Conservation (phyloP, 2,113 vertebrate species). For the Apus apus region DNA sequence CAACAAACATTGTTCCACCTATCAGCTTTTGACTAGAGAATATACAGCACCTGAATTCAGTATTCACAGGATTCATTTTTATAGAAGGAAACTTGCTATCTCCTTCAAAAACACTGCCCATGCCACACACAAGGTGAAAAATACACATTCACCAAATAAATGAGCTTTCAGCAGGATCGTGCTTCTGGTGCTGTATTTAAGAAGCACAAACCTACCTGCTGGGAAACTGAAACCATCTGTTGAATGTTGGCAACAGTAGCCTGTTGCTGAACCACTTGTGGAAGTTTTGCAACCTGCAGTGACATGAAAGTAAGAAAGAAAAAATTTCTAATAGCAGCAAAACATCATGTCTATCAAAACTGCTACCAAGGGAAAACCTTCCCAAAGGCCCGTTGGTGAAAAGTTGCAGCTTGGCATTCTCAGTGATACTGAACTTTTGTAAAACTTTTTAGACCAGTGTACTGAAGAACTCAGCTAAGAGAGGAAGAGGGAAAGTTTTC, state of each 20-base stretch:
- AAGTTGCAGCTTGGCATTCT: background rate
- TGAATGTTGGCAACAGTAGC: conserved; percentile 83
- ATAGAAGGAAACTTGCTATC: background rate
- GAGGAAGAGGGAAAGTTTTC: background rate
- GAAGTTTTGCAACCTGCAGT: conserved; percentile 84
- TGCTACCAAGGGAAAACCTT: background rate
- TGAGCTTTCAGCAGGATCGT: background rate
- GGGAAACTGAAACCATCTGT: conserved; percentile 88
- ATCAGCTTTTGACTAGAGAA: background rate
- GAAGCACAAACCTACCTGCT: conserved; percentile 79
- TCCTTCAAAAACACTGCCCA: background rate
- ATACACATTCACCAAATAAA: background rate
- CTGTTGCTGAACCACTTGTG: conserved; percentile 87
- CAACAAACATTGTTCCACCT: background rate
- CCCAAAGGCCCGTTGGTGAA: background rate
- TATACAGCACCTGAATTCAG: background rate
- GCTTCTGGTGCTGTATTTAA: background rate
- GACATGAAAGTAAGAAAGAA: background rate
- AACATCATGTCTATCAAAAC: background rate
- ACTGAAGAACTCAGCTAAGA: background rate
- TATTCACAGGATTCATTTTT: background rate
- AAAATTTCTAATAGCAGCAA: background rate
- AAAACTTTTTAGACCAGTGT: background rate
- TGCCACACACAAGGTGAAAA: background rate
- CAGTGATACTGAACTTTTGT: background rate